phyloP scores from a whole-genome alignment of 2,888 invertebrate genomes.

The Drosophila differens region DNA sequence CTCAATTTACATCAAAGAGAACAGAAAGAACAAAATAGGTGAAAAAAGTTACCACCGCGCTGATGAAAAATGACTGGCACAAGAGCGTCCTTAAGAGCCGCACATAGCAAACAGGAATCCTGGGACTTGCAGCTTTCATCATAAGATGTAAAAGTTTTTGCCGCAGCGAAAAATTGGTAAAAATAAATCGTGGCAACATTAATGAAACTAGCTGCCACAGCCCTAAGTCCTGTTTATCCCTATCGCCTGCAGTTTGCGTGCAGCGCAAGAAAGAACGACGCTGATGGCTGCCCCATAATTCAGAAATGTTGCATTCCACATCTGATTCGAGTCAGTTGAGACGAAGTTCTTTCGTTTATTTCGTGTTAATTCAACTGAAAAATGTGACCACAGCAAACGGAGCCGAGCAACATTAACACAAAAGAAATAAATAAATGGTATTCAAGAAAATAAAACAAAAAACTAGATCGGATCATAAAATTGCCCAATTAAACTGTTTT shows the following conservation, averaged over 20 bases:
- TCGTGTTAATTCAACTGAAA: conserved; percentile 67
- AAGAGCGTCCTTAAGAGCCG: conserved; percentile 34
- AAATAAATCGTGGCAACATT: conserved; percentile 23
- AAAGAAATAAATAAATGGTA: conserved; percentile 2
- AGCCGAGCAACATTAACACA: conserved; percentile 2
- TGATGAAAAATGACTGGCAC: conserved; percentile 67
- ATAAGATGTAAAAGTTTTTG: conserved; percentile 60
- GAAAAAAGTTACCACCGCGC: conserved; percentile 27
- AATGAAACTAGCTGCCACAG: conserved; percentile 22
- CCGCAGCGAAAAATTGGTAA: background rate
- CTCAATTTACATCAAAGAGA: conserved; percentile 57
- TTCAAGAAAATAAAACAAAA: background rate
- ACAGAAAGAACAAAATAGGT: conserved; percentile 9
- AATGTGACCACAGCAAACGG: conserved; percentile 35
- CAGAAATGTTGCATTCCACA: conserved; percentile 45
- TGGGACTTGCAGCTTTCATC: conserved; percentile 50
- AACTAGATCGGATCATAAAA: background rate
- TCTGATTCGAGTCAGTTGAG: conserved; percentile 11
- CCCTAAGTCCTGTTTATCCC: conserved; percentile 21
- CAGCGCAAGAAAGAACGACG: conserved; percentile 44
- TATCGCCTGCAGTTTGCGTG: conserved; percentile 60
- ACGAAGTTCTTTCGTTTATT: conserved; percentile 49
- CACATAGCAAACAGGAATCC: conserved; percentile 43
- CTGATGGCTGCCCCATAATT: conserved; percentile 74
- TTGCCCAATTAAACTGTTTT: background rate